Conservation (phyloP, 92 coral and sea anemone genomes). For the Virgularia gustaviana region DNA sequence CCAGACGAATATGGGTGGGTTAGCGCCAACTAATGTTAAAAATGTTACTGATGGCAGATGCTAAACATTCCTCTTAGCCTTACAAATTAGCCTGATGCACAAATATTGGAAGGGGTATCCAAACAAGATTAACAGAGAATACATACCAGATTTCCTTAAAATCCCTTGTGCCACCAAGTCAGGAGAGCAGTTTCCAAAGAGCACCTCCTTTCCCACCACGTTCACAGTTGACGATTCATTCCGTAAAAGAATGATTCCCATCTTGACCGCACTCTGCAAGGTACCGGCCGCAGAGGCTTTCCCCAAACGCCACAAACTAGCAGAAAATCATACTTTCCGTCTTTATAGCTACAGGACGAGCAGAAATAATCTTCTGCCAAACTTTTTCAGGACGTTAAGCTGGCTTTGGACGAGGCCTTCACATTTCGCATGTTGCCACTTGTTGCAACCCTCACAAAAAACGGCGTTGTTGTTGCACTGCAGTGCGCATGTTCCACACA, state of each 20-base stretch:
- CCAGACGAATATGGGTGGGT: too few species aligned
- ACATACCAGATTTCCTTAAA: neutral
- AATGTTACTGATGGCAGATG: too few species aligned
- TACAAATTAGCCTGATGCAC: too few species aligned
- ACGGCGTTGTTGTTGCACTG: conserved; percentile 10
- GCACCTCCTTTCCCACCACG: neutral
- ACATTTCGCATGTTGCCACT: too few species aligned
- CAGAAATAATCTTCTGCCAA: neutral
- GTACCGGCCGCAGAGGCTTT: neutral
- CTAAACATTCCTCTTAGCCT: too few species aligned
- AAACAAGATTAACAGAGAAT: too few species aligned
- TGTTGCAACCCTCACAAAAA: neutral
- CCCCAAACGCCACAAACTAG: neutral
- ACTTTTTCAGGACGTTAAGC: neutral
- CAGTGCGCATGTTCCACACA: neutral
- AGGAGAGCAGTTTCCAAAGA: neutral
- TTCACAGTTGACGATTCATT: neutral
- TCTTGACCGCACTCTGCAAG: neutral
- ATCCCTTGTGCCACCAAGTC: neutral
- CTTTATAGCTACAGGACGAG: neutral
- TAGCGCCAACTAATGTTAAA: too few species aligned
- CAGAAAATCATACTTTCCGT: neutral
- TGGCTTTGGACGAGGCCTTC: neutral
- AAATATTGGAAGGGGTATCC: too few species aligned
- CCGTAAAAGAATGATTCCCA: neutral